Evolutionary conservation across 2,113 vertebrate genomes (phyloP).

Genomic region (Spea multiplicata): DNA sequence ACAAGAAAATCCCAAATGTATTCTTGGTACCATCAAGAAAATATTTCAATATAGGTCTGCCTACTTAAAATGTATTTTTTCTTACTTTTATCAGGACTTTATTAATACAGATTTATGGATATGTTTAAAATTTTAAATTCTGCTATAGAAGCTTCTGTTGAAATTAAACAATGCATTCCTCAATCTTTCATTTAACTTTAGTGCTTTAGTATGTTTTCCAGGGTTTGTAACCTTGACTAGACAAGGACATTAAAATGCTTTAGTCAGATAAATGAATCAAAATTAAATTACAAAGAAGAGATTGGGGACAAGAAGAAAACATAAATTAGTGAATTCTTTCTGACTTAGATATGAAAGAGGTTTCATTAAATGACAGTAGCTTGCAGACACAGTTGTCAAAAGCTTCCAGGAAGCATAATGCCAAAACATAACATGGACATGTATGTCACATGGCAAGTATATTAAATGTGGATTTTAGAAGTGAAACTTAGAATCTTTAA

Average conservation of each 20-base stretch:
- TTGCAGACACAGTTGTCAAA: slow-evolving; percentile 39
- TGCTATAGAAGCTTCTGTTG: neutral
- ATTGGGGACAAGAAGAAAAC: slow-evolving; percentile 44
- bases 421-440: slow-evolving; percentile 13
- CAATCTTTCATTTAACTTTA: slow-evolving; percentile 43
- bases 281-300: slow-evolving; percentile 48
- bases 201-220: neutral
- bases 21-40: neutral
- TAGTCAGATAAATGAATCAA: slow-evolving; percentile 35
- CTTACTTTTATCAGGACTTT: too few species aligned
- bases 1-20: too few species aligned
- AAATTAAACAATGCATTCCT: slow-evolving; percentile 22
- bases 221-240: slow-evolving; percentile 41
- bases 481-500: too few species aligned
- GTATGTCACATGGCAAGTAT: slow-evolving; percentile 7
- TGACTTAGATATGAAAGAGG: slow-evolving; percentile 32
- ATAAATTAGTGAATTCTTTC: slow-evolving; percentile 43
- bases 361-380: slow-evolving; percentile 45
- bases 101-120: neutral
- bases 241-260: slow-evolving; percentile 30
- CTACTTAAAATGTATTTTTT: too few species aligned
- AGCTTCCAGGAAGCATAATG: slow-evolving; percentile 18
- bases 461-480: neutral
- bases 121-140: neutral
- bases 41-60: too few species aligned